Conservation (phyloP, 2,113 vertebrate species). For the Ceyx margarethae region DNA sequence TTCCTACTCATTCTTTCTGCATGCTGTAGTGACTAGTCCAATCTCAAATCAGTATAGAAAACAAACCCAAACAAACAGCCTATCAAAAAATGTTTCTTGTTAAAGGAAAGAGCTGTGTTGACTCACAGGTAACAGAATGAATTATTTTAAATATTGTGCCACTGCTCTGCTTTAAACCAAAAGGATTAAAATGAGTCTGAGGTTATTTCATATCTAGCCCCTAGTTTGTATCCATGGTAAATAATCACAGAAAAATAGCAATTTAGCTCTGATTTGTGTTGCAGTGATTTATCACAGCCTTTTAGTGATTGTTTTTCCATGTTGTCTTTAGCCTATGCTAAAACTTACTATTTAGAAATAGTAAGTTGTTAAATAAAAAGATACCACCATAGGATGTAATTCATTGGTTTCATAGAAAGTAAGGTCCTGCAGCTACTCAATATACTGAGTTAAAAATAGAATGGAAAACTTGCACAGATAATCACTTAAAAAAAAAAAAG, state of each 20-base stretch:
- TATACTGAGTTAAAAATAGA: neutral
- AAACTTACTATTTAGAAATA: neutral
- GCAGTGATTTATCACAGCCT: neutral
- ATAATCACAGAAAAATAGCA: neutral
- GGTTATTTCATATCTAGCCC: neutral
- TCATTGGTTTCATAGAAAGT: neutral
- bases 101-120: neutral
- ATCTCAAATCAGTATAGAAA: neutral
- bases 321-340: neutral
- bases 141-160: neutral
- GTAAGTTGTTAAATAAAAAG: neutral
- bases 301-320: neutral
- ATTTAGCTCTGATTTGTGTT: neutral
- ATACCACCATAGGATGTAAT: neutral
- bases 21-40: neutral
- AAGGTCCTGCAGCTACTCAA: neutral
- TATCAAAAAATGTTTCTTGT: neutral
- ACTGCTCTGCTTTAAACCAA: neutral
- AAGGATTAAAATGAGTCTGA: neutral
- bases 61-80: neutral
- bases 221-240: neutral
- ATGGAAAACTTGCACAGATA: neutral
- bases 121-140: neutral
- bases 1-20: neutral
- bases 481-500: neutral